Conservation (phyloP, 2,888 invertebrate species). For the Hylaea fasciaria region DNA sequence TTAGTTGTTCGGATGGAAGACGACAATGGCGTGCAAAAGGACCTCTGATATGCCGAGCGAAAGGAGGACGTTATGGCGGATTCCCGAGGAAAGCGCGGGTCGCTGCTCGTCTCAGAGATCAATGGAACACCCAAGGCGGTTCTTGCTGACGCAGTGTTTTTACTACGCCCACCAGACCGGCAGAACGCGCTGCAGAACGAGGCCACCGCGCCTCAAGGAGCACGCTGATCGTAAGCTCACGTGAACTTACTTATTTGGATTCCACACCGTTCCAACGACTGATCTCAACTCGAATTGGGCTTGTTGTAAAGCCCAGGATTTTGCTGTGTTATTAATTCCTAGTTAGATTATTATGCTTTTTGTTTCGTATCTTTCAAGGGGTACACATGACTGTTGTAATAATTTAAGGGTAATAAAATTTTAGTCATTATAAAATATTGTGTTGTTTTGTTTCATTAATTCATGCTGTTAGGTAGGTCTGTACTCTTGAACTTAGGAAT, state of each 20-base stretch:
- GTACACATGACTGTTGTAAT: slow-evolving; percentile 75
- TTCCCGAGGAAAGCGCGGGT: slow-evolving; percentile 71
- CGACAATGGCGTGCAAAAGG: slow-evolving; percentile 77
- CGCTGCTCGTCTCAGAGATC: slow-evolving; percentile 74
- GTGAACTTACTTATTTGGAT: slow-evolving; percentile 58
- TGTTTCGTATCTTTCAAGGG: slow-evolving; percentile 63
- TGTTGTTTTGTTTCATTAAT: slow-evolving; percentile 44
- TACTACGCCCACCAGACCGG: slow-evolving; percentile 65
- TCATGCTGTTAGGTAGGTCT: too few species aligned
- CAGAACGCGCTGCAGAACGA: slow-evolving; percentile 54
- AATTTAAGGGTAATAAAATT: slow-evolving; percentile 73
- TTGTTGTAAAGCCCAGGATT: slow-evolving; percentile 78
- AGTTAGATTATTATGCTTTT: slow-evolving; percentile 74
- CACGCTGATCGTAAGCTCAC: not conserved
- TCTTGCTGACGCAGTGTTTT: slow-evolving; percentile 70
- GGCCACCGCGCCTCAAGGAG: slow-evolving; percentile 52
- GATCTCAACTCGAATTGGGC: slow-evolving; percentile 78
- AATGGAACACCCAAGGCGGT: slow-evolving; percentile 77
- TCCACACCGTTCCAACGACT: slow-evolving; percentile 73
- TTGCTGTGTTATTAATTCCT: slow-evolving; percentile 81
- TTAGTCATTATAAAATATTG: slow-evolving; percentile 50
- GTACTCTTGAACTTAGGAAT: not conserved
- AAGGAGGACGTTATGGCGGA: slow-evolving; percentile 77
- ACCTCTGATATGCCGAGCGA: slow-evolving; percentile 73
- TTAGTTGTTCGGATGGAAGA: slow-evolving; percentile 52